Evolutionary conservation across 2,888 invertebrate genomes (phyloP), one percentile per base, ranked within the genome.

Genomic region (Nycteola revayana): DNA sequence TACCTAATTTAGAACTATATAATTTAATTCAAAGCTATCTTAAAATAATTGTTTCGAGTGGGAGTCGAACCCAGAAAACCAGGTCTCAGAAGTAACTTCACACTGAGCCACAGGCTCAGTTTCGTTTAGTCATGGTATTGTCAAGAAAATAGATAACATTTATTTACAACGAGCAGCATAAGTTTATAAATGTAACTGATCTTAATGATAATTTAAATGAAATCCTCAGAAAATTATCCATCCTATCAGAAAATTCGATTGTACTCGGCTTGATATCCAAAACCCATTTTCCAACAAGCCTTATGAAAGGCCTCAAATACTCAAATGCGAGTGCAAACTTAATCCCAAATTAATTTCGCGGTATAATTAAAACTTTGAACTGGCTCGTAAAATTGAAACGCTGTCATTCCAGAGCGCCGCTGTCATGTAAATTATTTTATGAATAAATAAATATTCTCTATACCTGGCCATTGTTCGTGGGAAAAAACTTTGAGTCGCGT

Each of bases 351-450:
- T 74, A 74, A 76, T 77, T 73, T 66, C 46, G 57, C 34, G 53
- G 49, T 43, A 66, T 72, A 75, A 75, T 77, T 75, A 71, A 75
- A 77, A 75, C 61, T 73, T 75, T 58, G 54, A 43, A 52, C 60
- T 49, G 42, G 39, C 45, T 49, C 42, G 32, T 50, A 36, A 47
- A 56, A 56, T 58, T 63, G 61, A 59, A 66, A 60, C 54, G 49
- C 62, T 65, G 66, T 64, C 66, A 60, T 58, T 51, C 38, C 41
- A 36, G 38, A 27, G 33, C 46, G 42, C 14, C 44, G 10, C 17
- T 32, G 36, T 35, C 43, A 43, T 49, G 47, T 27, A 58, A 62
- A 62, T 63, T 57, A 60, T 58, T 50, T 57, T 42, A 50, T 49
- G 42, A 54, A 60, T 54, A 49, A 43, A 49, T 42, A 23, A 22